Base-by-base conservation (phyloP, 1,140 invertebrate species). In the Globodera rostochiensis region DNA sequence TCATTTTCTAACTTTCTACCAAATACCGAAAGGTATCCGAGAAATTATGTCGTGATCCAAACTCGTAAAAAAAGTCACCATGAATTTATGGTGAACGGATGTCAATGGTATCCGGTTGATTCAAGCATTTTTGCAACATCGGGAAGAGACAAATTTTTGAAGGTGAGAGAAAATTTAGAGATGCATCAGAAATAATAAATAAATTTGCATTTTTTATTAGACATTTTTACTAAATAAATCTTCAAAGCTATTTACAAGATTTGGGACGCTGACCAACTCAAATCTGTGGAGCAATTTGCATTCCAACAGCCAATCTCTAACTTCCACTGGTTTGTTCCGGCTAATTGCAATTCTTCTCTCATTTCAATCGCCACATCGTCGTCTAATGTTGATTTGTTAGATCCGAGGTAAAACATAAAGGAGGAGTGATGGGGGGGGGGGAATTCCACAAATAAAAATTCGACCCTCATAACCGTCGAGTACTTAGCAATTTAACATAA, bases 41-140 rank as follows among this genome's bases (percentile, higher is more conserved):
- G 53, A 13, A 70, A 78, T 13, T 69, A 66, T 13, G 36, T 36
- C 50, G 21, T 78, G 47, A 78, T 78, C 19, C 19, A 64, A 3
- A 78, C 77, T 25, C 21, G 49, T 6, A 70, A 21, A 6, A 78
- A 78, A 47, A 64, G 46, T 46, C 25, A 45, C 13, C 77, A 78
- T 70, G n/a, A 64, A n/a, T 70, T 53, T 49, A 78, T 78, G 77
- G 77, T 78, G 4, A 78, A 78, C 47, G 53, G 77, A 15, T 80
- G 74, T 19, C 79, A 80, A 21, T 80, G 79, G 79, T 80, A 80
- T 74, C 79, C 79, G 3, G 71, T 80, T 15, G 79, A 80, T 49
- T 67, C 79, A 19, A 77, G 57, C 46, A 75, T 80, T 73, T 80
- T 80, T 79, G 79, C 71, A 6, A 80, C 79, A 36, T 46, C 71